A percentile compares a stretch with the other conserved stretches of the same genome.
Conservation (phyloP, 1,140 invertebrate species). For the Drosophila pachea region DNA sequence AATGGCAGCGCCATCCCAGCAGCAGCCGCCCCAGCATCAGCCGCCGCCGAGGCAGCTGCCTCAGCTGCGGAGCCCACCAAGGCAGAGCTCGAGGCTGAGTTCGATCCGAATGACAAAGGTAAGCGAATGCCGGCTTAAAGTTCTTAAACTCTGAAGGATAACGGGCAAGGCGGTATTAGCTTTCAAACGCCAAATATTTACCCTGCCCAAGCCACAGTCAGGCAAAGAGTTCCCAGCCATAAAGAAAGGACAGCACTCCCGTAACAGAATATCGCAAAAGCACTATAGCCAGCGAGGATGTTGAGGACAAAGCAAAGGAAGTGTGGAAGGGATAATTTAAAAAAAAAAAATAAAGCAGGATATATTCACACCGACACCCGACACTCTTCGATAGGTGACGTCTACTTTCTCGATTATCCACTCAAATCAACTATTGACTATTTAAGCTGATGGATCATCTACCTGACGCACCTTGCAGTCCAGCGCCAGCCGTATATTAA, state of each 20-base stretch:
- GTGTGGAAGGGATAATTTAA: no score
- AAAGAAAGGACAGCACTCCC: conserved; percentile 9
- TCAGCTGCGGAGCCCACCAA: conserved; percentile 82
- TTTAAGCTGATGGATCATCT: no score
- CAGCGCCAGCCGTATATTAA: not conserved
- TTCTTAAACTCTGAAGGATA: conserved; percentile 20
- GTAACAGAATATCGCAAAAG: not conserved
- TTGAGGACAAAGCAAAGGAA: no score
- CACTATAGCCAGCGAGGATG: no score
- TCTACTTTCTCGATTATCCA: no score
- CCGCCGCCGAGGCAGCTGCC: conserved; percentile 68
- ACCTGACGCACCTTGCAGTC: no score
- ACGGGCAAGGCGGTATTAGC: not conserved
- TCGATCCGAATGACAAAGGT: conserved; percentile 88
- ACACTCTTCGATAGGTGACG: no score
- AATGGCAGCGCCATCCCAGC: conserved; percentile 55
- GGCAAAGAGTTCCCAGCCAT: not conserved
- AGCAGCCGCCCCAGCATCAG: conserved; percentile 52
- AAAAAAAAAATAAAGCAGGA: no score
- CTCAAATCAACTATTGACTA: no score
- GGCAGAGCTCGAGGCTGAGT: conserved; percentile 87
- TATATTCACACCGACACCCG: no score
- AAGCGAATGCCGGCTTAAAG: conserved; percentile 34
- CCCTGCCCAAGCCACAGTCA: conserved; percentile 6
- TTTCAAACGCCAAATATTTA: conserved; percentile 31